Percentiles rank a stretch among this genome's conserved stretches.
These are phyloP conservation scores for Pycnomerus fuliginosus DNA, from an alignment of 2,888 invertebrate species.

Conservation along the genomic window DNA sequence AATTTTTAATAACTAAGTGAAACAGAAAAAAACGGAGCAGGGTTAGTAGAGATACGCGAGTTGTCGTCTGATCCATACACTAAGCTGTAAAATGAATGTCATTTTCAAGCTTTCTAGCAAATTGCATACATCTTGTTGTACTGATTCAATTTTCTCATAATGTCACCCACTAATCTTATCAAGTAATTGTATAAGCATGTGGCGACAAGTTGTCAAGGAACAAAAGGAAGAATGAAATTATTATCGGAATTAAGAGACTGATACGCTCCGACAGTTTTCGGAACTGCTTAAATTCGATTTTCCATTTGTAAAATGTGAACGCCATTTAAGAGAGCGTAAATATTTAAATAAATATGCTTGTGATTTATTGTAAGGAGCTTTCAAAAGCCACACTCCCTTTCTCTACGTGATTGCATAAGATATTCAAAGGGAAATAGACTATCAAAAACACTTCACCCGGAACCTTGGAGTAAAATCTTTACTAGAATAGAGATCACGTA, in stretches of 20 bases:
- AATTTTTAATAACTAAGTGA: too few species aligned
- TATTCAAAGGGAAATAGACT: constrained; percentile 5
- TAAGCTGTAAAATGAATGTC: too few species aligned
- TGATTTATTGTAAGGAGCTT: constrained; percentile 2
- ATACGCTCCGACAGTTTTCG: too few species aligned
- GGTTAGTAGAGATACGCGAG: too few species aligned
- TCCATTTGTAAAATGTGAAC: too few species aligned
- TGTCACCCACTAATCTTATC: constrained; percentile 10
- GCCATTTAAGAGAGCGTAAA: too few species aligned
- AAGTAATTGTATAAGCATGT: constrained; percentile 12
- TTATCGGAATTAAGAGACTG: too few species aligned
- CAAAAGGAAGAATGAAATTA: too few species aligned
- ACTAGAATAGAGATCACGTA: constrained; percentile 11
- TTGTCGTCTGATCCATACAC: too few species aligned
- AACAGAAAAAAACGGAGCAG: too few species aligned
- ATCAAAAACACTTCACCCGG: constrained; percentile 15
- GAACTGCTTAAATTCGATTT: too few species aligned
- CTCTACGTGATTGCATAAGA: constrained; percentile 6
- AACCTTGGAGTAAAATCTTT: constrained; percentile 5
- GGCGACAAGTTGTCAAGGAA: constrained; percentile 12
- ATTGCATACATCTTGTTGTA: constrained; percentile 3
- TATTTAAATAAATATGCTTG: neutral
- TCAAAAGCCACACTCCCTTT: neutral
- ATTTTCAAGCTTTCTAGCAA: too few species aligned
- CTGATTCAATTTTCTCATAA: constrained; percentile 11